phyloP scores from a whole-genome alignment of 2,113 vertebrate species.

The Pterocles gutturalis region DNA sequence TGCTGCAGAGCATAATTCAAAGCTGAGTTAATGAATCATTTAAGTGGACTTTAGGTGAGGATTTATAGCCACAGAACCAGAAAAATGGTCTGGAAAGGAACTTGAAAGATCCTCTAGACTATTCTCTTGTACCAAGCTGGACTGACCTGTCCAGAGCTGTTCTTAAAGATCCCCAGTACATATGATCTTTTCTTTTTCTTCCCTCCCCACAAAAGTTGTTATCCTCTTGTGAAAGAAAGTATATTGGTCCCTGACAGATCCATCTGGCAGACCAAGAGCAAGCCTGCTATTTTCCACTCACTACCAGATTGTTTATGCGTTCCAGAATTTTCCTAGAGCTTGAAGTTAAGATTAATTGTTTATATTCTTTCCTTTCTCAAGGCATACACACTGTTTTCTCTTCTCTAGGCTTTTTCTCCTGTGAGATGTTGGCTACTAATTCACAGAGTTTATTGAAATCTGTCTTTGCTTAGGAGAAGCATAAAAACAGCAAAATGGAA shows the following conservation, averaged over 20 bases:
- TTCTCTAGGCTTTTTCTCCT: not conserved
- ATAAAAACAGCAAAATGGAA: not conserved
- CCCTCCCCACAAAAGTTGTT: not conserved
- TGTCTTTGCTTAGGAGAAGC: not conserved
- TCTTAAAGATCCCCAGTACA: not conserved
- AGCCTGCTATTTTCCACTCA: not conserved
- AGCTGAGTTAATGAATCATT: not conserved
- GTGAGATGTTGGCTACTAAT: not conserved
- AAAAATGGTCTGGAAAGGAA: not conserved
- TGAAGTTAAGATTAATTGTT: not conserved
- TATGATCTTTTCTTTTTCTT: not conserved
- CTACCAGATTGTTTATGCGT: not conserved
- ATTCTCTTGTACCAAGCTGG: not conserved
- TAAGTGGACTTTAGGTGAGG: not conserved
- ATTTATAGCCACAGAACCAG: not conserved
- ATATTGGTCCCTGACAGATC: not conserved
- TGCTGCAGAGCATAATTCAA: not conserved
- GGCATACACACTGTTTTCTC: not conserved
- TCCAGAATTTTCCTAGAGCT: not conserved
- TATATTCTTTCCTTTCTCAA: not conserved
- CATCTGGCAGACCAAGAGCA: not conserved
- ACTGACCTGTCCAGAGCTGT: not conserved
- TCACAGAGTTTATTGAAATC: not conserved
- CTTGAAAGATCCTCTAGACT: not conserved
- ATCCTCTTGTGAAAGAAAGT: not conserved